Conservation (phyloP, 2,797 vertebrate genomes). For the Intellagama lesueurii region DNA sequence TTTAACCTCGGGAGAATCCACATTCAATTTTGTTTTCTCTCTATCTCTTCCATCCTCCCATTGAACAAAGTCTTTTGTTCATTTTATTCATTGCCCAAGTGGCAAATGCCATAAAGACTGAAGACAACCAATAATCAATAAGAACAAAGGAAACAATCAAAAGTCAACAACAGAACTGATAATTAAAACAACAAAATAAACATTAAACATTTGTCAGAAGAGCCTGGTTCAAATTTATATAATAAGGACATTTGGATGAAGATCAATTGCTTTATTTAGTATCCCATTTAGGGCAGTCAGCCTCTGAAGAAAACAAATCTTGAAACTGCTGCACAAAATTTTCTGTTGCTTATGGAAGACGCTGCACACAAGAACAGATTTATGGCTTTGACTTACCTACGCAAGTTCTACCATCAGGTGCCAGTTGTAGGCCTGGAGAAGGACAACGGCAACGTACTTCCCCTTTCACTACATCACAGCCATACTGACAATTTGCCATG, state of each 20-base stretch:
- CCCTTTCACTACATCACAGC: conserved; percentile 94
- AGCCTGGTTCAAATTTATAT: too few species aligned
- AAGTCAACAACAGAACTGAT: too few species aligned
- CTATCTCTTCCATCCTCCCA: not conserved
- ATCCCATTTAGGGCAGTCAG: too few species aligned
- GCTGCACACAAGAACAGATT: not conserved
- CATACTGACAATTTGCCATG: conserved; percentile 98
- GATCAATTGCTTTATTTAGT: too few species aligned
- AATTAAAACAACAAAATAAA: too few species aligned
- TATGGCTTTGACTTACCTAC: conserved; percentile 83
- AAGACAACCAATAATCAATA: too few species aligned
- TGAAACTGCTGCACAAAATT: not conserved
- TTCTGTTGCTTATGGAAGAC: not conserved
- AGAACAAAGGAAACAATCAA: too few species aligned
- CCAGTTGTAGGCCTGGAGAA: conserved; percentile 93
- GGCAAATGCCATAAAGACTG: not conserved
- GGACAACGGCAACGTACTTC: conserved; percentile 95
- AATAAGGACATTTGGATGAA: too few species aligned
- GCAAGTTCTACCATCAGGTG: conserved; percentile 93
- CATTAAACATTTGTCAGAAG: too few species aligned
- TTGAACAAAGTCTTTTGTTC: not conserved
- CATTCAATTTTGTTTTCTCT: not conserved
- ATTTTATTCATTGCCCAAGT: not conserved
- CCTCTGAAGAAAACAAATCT: not conserved
- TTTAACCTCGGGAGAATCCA: not conserved